Base-by-base conservation (phyloP, 2,888 invertebrate species). In the Linnaemya tessellans region DNA sequence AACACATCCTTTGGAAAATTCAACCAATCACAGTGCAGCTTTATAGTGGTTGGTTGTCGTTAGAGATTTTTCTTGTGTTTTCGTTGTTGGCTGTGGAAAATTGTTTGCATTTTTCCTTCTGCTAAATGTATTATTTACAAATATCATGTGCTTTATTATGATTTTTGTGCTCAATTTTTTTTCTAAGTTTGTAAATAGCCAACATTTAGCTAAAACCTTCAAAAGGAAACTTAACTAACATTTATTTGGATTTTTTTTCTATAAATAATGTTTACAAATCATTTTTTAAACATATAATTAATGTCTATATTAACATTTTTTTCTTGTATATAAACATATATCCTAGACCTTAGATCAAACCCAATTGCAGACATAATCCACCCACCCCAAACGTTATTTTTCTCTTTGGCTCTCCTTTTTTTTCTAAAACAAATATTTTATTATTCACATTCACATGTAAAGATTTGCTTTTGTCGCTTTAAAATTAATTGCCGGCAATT, bases 401-500 rank as follows among this genome's bases (percentile, higher is more conserved):
- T 56, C 30, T 18, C 13, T 25, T 67, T 38, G 67, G 43, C 15
- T 35, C 15, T 30, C 22, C 13, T 4, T 41, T 64, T 68, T 74
- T 70, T 60, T 65, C 25, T 78, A 25, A 11, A 60, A 68, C 58
- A 43, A 70, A 70, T 60, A 38, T 51, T 71, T 62, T 58, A 49
- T 54, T 64, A 77, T 80, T 81, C 68, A 65, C 38, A 65, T 65
- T 18, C 65, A 65, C 46, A 86, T 78, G 79, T 87, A 84, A 86
- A 86, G 68, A 84, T 84, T 86, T 87, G 73, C 83, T 90, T 90
- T 90, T 90, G 90, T 90, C 91, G 90, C 91, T 90, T 90, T 89
- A 89, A 90, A 90, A 91, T 91, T 91, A 91, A 91, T 91, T 90
- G 90, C 88, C 84, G 82, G 89, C 88, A 88, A 91, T 91, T 91